Base-by-base conservation (phyloP, 1,140 invertebrate genomes). In the Micrasema minimum region DNA sequence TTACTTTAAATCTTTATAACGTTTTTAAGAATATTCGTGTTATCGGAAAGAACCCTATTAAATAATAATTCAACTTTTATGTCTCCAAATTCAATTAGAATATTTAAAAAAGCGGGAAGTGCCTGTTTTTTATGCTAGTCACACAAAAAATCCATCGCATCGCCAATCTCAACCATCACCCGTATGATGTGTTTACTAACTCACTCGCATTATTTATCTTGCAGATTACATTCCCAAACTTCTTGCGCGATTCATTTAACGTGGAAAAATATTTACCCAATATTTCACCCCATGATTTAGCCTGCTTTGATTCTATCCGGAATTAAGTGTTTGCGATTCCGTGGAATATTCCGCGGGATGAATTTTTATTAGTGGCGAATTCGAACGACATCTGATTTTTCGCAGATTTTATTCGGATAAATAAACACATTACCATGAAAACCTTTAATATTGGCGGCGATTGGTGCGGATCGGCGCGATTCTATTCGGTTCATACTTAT, bases 181-280 rank as follows among this genome's bases (percentile, higher is more conserved):
- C 53, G 26, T 57, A 57, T 57, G 53, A 57, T 57, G 48, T 23
- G 48, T 20, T 16, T 57, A 26, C 20, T 57, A n/a, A n/a, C 53
- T 31, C 37, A 9, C 41, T 65, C 20, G 61, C n/a, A 53, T 51
- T 69, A 73, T 76, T 74, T 74, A 76, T 71, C 72, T 76, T 71
- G 35, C 66, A 57, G 74, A 74, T 76, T 69, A 69, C 71, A 66
- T 66, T 64, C 31, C 37, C 64, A 16, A 74, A 70, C 53, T 72
- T 76, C 67, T 75, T 74, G 72, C 55, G 51, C 67, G 72, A 69
- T 69, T 74, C 67, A 70, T 74, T 70, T 61, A 71, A 65, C 69
- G 66, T 48, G 66, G n/a, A 59, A 76, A 64, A 73, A 72, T 41
- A 68, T 76, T 53, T 76, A 76, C 22, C 35, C 76, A 53, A 67